Evolutionary conservation across 2,888 invertebrate genomes (phyloP), one percentile per base, ranked within the genome.

Genomic region (Lasioglossum marginatum): DNA sequence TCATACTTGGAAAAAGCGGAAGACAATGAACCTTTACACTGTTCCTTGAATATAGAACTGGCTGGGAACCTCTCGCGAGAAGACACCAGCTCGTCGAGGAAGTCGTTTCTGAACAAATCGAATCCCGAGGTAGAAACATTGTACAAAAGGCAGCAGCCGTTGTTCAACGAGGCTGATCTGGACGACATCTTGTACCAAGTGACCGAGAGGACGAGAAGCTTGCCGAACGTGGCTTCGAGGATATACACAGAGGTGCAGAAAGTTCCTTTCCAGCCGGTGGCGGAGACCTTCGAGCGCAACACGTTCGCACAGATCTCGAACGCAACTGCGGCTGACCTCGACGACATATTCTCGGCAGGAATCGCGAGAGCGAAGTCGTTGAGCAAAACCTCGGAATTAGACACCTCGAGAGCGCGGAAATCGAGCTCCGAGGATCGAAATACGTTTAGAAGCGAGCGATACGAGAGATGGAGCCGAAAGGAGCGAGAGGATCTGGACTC

Each of bases 301-400:
- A 34, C 45, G 10, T 84, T 72, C 1, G 34, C 73, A 1, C 76
- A 70, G 68, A 68, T 81, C 31, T 57, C 73, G 27, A 79, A 43
- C 34, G 83, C 85, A 37, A 84, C 92, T 0, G 85, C 82, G 0
- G 88, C 91, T 23, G 93, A 94, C 78, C 82, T 94, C 1, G 94
- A 94, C 57, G 92, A 94, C 74, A 92, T 93, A 37, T 94, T 94
- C 77, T 90, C 92, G 2, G 93, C 92, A 1, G 93, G 93, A 14
- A 93, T 94, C n/a, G 93, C 92, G 0, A 92, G 89, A 43, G 92
- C 92, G 0, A 93, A 92, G 43, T 81, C 88, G 3, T 79, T 89
- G 0, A 31, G 82, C 40, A 82, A 74, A 23, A 79, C 12, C 19
- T 16, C 16, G 8, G 60, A 40, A 16, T 52, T 34, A 6, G 83